Base-by-base conservation (phyloP, 2,888 invertebrate genomes). In the Syritta pipiens region DNA sequence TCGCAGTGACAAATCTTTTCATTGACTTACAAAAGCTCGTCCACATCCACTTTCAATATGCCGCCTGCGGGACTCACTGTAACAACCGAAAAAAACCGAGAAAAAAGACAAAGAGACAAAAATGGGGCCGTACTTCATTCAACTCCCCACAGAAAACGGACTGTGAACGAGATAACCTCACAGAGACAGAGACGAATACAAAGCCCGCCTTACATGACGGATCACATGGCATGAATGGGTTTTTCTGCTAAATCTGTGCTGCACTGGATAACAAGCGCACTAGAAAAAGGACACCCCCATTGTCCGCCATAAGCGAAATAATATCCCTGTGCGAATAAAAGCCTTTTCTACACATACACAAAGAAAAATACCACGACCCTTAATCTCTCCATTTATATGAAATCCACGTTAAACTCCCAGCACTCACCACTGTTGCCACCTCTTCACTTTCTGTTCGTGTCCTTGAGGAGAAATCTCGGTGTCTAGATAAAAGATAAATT, bases 401-500 rank as follows among this genome's bases (percentile, higher is more conserved):
- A 32, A 32, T 51, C 24, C 51, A 32, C 20, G 26, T 26, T 24
- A 53, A 37, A 5, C 40, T 57, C 19, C n/a, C n/a, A n/a, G n/a
- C n/a, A n/a, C n/a, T n/a, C n/a, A n/a, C n/a, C n/a, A n/a, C n/a
- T n/a, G n/a, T n/a, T n/a, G n/a, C n/a, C n/a, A n/a, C n/a, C n/a
- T n/a, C n/a, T n/a, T n/a, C n/a, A n/a, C n/a, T n/a, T n/a, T n/a
- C n/a, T n/a, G n/a, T n/a, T n/a, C n/a, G n/a, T n/a, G n/a, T n/a
- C n/a, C n/a, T n/a, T n/a, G 2, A 37, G 14, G 24, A 7, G 37
- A 48, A 48, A 48, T 48, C 48, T 12, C 60, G 10, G 37, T n/a
- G n/a, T n/a, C n/a, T n/a, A n/a, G n/a, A n/a, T n/a, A 49, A 62
- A 37, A 37, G 37, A 17, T 49, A 49, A 62, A 49, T 14, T n/a